phyloP scores from a whole-genome alignment of 2,113 vertebrate genomes.

The Cephalopterus ornatus region DNA sequence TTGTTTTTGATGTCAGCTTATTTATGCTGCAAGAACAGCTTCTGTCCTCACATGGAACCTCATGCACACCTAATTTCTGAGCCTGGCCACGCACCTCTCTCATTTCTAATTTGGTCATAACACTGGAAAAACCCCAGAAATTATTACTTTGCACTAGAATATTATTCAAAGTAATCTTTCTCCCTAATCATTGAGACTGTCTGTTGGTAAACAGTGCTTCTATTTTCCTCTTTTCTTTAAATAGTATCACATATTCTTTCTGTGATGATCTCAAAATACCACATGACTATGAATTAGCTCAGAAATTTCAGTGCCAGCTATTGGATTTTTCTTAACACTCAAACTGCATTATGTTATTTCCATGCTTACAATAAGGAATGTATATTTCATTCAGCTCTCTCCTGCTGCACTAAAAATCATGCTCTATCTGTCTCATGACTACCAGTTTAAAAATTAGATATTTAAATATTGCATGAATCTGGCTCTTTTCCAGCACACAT shows the following conservation, averaged over 20 bases:
- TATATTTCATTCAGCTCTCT: background rate
- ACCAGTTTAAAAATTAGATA: background rate
- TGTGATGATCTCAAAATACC: background rate
- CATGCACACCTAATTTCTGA: background rate
- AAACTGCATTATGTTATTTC: background rate
- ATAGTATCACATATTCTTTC: background rate
- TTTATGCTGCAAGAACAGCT: background rate
- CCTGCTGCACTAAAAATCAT: background rate
- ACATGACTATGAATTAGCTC: background rate
- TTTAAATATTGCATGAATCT: conserved; percentile 11
- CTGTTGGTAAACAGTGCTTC: background rate
- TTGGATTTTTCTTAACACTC: background rate
- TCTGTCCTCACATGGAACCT: background rate
- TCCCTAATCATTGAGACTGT: background rate
- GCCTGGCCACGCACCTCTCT: background rate
- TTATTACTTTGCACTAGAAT: background rate
- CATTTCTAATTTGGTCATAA: background rate
- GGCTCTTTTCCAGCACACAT: background rate
- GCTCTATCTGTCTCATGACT: background rate
- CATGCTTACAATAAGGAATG: background rate
- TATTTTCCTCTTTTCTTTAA: background rate
- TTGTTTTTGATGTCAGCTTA: background rate
- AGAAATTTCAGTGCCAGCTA: background rate
- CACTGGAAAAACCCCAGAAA: background rate
- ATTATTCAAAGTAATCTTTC: background rate